Evolutionary conservation across 2,888 invertebrate species (phyloP).

Genomic region (Blastobasis adustella): DNA sequence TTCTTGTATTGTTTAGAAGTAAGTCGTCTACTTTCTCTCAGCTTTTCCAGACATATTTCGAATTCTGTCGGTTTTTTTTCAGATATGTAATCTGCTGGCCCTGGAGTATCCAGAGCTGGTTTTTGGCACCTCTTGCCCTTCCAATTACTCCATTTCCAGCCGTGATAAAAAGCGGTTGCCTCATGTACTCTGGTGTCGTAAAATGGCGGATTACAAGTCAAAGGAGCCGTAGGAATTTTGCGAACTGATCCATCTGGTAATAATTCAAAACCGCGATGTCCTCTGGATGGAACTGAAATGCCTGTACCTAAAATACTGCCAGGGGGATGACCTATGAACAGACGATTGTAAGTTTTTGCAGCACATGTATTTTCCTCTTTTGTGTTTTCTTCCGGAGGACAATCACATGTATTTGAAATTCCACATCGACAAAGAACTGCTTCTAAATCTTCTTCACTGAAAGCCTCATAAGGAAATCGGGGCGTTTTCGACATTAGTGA

Average conservation of each 20-base stretch:
- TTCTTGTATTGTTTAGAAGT: conserved; percentile 41
- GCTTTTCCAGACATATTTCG: conserved; percentile 41
- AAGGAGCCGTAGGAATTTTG: conserved; percentile 17
- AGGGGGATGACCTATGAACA: conserved; percentile 42
- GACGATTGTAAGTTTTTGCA: conserved; percentile 28
- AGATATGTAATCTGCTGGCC: conserved; percentile 46
- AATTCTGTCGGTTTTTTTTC: conserved; percentile 22
- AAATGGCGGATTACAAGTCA: conserved; percentile 35
- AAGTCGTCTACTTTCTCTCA: conserved; percentile 39
- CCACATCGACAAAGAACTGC: conserved; percentile 49
- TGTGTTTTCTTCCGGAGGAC: conserved; percentile 25
- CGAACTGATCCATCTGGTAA: conserved; percentile 23
- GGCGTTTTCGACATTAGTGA: conserved; percentile 42
- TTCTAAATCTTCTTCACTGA: conserved; percentile 42
- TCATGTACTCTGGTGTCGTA: conserved; percentile 42
- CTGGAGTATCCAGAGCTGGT: conserved; percentile 28
- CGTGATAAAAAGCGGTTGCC: conserved; percentile 44
- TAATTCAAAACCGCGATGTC: conserved; percentile 30
- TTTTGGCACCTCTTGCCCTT: conserved; percentile 28
- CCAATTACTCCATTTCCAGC: conserved; percentile 61
- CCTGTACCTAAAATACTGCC: conserved; percentile 22
- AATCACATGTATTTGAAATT: conserved; percentile 38
- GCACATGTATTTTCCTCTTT: conserved; percentile 32
- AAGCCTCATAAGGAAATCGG: conserved; percentile 48
- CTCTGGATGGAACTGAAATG: conserved; percentile 32